Evolutionary conservation across 2,888 invertebrate species (phyloP).

Genomic region (Pecten maximus): DNA sequence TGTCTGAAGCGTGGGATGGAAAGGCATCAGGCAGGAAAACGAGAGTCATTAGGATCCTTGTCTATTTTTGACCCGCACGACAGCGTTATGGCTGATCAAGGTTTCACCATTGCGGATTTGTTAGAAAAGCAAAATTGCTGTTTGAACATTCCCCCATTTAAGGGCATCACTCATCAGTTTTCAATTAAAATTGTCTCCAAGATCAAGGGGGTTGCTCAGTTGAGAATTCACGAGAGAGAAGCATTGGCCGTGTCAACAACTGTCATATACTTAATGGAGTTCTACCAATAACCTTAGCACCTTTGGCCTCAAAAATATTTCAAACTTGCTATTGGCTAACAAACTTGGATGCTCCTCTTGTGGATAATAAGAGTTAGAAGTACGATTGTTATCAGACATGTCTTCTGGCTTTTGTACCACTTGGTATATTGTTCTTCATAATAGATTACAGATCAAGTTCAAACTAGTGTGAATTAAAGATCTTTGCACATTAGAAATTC

Average conservation of each 20-base stretch:
- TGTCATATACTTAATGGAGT: constrained; percentile 45
- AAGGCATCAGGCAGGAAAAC: constrained; percentile 7
- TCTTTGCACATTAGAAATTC: too few relatives aligned
- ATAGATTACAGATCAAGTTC: too few relatives aligned
- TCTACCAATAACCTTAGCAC: constrained; percentile 44
- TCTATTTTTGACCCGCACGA: constrained; percentile 34
- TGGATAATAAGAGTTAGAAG: not conserved
- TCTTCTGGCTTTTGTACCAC: too few relatives aligned
- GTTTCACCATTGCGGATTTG: constrained; percentile 9
- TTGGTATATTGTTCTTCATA: not conserved
- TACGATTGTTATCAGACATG: too few relatives aligned
- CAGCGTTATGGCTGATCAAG: constrained; percentile 44
- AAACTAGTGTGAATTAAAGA: too few relatives aligned
- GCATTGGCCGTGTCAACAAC: constrained; percentile 41
- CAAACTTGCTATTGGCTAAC: constrained; percentile 39
- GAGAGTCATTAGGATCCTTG: constrained; percentile 6
- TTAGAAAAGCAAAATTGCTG: constrained; percentile 36
- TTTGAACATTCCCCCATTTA: constrained; percentile 48
- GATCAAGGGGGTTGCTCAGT: constrained; percentile 44
- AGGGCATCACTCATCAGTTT: constrained; percentile 41
- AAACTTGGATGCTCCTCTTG: constrained; percentile 45
- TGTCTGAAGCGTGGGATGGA: constrained; percentile 38
- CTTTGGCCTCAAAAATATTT: constrained; percentile 43
- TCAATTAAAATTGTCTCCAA: constrained; percentile 43
- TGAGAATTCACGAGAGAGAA: constrained; percentile 45